A percentile compares a stretch with the other conserved stretches of the same genome.
Evolutionary conservation across 2,113 vertebrate genomes (phyloP).

Genomic region (cat (Felis catus)): F.catus_Fca126_mat1.0 CM031419.1:86008501-86009000

Average conservation of each 20-base stretch:
- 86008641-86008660: not conserved
- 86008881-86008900: not conserved
- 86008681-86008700: not conserved
- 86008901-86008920: not conserved
- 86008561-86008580: not conserved
- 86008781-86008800: not conserved
- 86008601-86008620: not conserved
- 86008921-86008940: not conserved
- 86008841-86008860: not conserved
- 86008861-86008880: not conserved
- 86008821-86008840: not conserved
- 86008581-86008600: constrained; percentile 9
- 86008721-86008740: not conserved
- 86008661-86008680: not conserved
- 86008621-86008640: not conserved
- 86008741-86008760: not conserved
- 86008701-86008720: not conserved
- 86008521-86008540: constrained; percentile 7
- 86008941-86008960: not conserved
- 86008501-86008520: not conserved
- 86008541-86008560: not conserved
- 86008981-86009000: not conserved
- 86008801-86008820: not conserved
- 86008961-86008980: not conserved
- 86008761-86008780: not conserved